A percentile compares a stretch with the other conserved stretches of the same genome.
phyloP scores from a whole-genome alignment of 2,888 invertebrate species.

The Psylliodes chrysocephalus region DNA sequence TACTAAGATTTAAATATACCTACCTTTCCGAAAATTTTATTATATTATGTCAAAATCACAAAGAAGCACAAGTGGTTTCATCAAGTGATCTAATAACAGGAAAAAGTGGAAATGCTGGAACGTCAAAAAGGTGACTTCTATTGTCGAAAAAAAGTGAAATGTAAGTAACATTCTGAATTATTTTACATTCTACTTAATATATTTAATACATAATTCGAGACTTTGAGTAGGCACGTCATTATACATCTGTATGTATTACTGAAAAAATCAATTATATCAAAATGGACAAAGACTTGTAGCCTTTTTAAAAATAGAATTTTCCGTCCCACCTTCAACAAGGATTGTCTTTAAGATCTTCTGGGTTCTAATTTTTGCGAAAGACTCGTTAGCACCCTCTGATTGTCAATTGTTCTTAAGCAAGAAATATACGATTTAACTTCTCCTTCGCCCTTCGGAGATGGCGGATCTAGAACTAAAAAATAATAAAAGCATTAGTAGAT shows the following conservation, averaged over 20 bases:
- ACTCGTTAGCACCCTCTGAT: slow-evolving; percentile 79
- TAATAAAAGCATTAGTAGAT: neutral
- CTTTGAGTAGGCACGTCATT: neutral
- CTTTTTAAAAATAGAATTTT: neutral
- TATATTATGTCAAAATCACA: no score
- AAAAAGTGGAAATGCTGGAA: no score
- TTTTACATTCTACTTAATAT: no score
- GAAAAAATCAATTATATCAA: neutral
- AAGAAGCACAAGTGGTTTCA: no score
- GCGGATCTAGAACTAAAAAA: slow-evolving; percentile 73
- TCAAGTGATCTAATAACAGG: no score
- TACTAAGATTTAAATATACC: no score
- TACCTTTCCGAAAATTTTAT: no score
- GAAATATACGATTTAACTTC: slow-evolving; percentile 77
- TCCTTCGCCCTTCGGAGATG: slow-evolving; percentile 76
- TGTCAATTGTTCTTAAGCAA: slow-evolving; percentile 81
- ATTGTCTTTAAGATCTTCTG: slow-evolving; percentile 65
- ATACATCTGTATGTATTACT: neutral
- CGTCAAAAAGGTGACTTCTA: no score
- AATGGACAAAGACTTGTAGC: neutral
- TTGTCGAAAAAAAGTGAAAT: no score
- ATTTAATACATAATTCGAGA: neutral
- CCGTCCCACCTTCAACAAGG: neutral
- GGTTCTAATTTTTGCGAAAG: slow-evolving; percentile 83
- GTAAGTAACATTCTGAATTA: no score